Percentiles rank a stretch among this genome's conserved stretches.
These are phyloP conservation scores for Heliconius congener DNA, from an alignment of 1,140 invertebrate genomes.

Conservation along the genomic window DNA sequence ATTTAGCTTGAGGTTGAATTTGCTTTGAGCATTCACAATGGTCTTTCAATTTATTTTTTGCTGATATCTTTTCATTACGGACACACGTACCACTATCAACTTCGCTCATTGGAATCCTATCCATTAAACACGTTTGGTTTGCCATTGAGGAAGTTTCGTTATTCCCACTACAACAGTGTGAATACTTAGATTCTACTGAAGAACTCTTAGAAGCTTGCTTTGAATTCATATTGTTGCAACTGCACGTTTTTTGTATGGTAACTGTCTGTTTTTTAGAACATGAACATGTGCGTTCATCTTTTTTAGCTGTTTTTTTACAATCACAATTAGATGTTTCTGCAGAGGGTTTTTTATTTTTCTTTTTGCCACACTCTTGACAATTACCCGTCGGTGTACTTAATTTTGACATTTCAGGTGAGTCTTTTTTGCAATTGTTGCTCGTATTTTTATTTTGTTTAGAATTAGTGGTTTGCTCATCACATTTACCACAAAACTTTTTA, in stretches of 20 bases:
- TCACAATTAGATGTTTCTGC: not conserved
- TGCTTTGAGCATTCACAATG: not conserved
- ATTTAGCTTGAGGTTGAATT: not conserved
- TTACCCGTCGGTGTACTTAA: not conserved
- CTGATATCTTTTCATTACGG: not conserved
- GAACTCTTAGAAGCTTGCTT: constrained; percentile 1
- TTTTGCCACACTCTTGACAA: constrained; percentile 8
- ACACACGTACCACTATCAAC: not conserved
- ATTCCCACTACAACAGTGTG: not conserved
- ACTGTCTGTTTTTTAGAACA: not conserved
- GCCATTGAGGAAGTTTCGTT: not conserved
- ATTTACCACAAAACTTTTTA: not conserved
- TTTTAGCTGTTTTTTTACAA: not conserved
- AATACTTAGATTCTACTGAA: not conserved
- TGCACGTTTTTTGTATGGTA: not conserved
- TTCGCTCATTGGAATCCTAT: not conserved
- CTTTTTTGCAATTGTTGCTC: not conserved
- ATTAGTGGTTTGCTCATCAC: not conserved
- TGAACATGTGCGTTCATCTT: not conserved
- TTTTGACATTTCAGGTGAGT: not conserved
- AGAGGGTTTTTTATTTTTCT: not conserved
- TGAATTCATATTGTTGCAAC: not conserved
- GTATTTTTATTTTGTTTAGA: not conserved
- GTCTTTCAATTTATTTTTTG: not conserved
- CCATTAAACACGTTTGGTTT: constrained; percentile 6